Evolutionary conservation across 1,140 invertebrate genomes (phyloP).

Genomic region (Bilobella aurantiaca): DNA sequence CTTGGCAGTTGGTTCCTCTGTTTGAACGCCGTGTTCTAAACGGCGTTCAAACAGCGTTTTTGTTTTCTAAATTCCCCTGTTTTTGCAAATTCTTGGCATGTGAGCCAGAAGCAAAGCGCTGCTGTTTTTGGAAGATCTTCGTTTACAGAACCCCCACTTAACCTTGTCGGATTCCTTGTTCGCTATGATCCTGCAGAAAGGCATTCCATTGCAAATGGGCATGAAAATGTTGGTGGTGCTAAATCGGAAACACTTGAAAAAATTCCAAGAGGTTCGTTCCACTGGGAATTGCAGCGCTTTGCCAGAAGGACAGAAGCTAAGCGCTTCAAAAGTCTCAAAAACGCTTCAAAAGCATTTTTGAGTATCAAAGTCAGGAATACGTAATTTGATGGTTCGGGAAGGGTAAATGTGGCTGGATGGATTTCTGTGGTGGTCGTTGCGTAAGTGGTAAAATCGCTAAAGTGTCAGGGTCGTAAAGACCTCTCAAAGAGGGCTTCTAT

Average conservation of each 20-base stretch:
- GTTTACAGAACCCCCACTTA: neutral
- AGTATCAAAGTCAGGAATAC: neutral
- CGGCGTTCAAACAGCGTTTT: neutral
- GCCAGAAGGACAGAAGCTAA: neutral
- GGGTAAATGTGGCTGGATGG: neutral
- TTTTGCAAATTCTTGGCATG: neutral
- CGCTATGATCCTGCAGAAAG: neutral
- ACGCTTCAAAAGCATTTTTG: neutral
- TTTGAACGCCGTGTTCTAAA: neutral
- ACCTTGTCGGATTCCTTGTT: neutral
- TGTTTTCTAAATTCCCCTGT: neutral
- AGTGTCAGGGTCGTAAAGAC: constrained; percentile 1
- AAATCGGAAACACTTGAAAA: neutral
- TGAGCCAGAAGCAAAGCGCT: no score
- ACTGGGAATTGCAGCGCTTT: neutral
- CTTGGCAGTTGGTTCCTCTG: neutral
- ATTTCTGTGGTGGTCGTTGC: neutral
- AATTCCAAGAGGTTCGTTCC: neutral
- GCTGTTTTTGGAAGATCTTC: neutral
- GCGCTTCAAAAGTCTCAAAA: neutral
- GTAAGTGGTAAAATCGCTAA: neutral
- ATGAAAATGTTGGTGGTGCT: neutral
- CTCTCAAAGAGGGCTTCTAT: neutral
- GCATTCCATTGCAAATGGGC: neutral
- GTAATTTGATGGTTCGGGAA: neutral